These are phyloP conservation scores for Trichogramma pretiosum DNA, from an alignment of 1,140 invertebrate genomes.

Conservation along the genomic window DNA sequence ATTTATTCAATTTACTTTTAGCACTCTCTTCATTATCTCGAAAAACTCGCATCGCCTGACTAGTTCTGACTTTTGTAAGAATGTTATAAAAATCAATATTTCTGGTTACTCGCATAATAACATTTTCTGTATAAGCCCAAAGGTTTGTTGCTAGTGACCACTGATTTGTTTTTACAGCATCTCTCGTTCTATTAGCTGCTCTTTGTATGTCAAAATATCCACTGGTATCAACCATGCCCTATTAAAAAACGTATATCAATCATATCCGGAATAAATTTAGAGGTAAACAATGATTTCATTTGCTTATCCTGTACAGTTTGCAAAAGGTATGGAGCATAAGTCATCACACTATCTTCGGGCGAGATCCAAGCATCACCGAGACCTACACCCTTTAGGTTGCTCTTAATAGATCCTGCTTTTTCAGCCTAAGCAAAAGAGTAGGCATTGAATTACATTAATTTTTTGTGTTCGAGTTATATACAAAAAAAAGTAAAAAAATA, in stretches of 20 bases:
- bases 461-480: no score
- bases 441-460: no score
- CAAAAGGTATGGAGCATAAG: slow-evolving; percentile 70
- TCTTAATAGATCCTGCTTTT: slow-evolving; percentile 54
- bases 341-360: slow-evolving; percentile 68
- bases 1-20: no score
- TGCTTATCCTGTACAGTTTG: no score
- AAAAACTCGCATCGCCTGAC: no score
- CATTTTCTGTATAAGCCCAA: slow-evolving; percentile 55
- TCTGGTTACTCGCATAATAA: slow-evolving; percentile 49
- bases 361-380: slow-evolving; percentile 82
- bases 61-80: slow-evolving; percentile 46
- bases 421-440: slow-evolving; percentile 38
- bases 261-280: no score
- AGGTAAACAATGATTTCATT: no score
- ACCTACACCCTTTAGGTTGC: slow-evolving; percentile 67
- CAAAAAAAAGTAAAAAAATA: no score
- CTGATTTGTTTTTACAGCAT: slow-evolving; percentile 44
- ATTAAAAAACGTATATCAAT: no score
- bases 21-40: no score
- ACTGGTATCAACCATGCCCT: slow-evolving; percentile 55
- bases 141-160: slow-evolving; percentile 54
- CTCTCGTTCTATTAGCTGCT: slow-evolving; percentile 44
- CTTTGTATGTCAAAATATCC: slow-evolving; percentile 49
- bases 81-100: slow-evolving; percentile 77